A percentile compares a stretch with the other conserved stretches of the same genome.
These are phyloP conservation scores for Dermochelys coriacea DNA, from an alignment of 2,797 vertebrate species.

Conservation along the genomic window DNA sequence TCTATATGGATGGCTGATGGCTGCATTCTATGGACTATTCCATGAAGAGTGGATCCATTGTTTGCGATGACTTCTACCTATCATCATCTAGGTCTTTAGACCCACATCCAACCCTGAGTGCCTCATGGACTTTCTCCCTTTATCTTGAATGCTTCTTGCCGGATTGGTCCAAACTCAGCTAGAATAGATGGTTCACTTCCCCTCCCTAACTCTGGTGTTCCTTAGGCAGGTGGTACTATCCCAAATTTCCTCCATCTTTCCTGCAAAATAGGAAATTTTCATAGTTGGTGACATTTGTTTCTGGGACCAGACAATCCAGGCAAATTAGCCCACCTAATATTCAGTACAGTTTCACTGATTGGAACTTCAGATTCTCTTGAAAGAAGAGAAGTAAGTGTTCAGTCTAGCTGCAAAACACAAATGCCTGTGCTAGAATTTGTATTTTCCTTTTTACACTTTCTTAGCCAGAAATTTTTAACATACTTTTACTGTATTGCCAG, in stretches of 20 bases:
- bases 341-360: neutral
- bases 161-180: neutral
- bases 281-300: neutral
- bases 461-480: constrained; percentile 44
- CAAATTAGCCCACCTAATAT: neutral
- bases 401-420: accelerated
- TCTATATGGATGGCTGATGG: neutral
- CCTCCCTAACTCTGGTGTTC: neutral
- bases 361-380: neutral
- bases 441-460: constrained; percentile 19
- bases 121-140: neutral
- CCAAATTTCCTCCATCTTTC: neutral
- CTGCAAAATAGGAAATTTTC: neutral
- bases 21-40: neutral
- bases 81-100: neutral
- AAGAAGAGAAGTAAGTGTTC: neutral
- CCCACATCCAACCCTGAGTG: neutral
- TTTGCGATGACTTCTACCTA: neutral
- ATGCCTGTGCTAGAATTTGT: neutral
- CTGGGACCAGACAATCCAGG: neutral
- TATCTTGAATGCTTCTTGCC: neutral
- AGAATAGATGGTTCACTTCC: accelerated
- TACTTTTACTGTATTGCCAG: constrained; percentile 70
- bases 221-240: neutral
- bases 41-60: neutral